Evolutionary conservation across 35 echinoderm and acorn worm species (phyloP).

Genomic region (Anneissia japonica): DNA sequence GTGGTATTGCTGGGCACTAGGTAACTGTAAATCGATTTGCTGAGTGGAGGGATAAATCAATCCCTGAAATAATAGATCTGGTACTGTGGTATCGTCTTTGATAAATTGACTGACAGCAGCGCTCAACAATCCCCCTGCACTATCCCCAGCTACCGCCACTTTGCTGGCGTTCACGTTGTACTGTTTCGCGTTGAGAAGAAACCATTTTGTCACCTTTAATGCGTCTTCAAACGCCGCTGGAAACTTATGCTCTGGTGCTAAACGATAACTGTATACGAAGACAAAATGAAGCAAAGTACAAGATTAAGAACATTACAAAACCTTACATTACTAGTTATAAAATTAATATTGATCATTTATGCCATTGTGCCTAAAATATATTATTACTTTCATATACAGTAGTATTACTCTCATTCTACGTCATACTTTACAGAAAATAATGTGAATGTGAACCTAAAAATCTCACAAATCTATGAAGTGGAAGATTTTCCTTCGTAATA

Average conservation of each 20-base stretch:
- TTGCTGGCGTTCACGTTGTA: slow-evolving; percentile 33
- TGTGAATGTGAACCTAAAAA: too few species aligned
- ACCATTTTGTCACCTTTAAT: slow-evolving; percentile 42
- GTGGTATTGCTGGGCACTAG: slow-evolving; percentile 50
- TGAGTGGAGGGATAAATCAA: slow-evolving; percentile 55
- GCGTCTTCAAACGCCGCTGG: slow-evolving; percentile 46
- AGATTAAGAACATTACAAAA: too few species aligned
- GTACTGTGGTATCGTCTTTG: slow-evolving; percentile 39
- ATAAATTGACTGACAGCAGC: slow-evolving; percentile 27
- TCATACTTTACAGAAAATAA: too few species aligned
- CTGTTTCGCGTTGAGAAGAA: slow-evolving; percentile 44
- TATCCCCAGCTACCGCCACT: slow-evolving; percentile 55
- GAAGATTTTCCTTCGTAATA: too few species aligned
- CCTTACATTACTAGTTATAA: too few species aligned
- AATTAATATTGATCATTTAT: too few species aligned
- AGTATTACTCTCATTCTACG: too few species aligned
- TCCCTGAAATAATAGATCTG: slow-evolving; percentile 48
- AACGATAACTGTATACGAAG: slow-evolving; percentile 36
- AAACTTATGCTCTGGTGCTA: slow-evolving; percentile 31
- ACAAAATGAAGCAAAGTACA: background rate
- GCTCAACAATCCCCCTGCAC: slow-evolving; percentile 50
- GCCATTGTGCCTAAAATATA: too few species aligned
- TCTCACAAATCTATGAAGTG: too few species aligned
- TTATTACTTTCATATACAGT: too few species aligned
- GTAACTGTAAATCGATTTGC: slow-evolving; percentile 32